phyloP scores from a whole-genome alignment of 2,888 invertebrate genomes.

The Phaonia tiefii region DNA sequence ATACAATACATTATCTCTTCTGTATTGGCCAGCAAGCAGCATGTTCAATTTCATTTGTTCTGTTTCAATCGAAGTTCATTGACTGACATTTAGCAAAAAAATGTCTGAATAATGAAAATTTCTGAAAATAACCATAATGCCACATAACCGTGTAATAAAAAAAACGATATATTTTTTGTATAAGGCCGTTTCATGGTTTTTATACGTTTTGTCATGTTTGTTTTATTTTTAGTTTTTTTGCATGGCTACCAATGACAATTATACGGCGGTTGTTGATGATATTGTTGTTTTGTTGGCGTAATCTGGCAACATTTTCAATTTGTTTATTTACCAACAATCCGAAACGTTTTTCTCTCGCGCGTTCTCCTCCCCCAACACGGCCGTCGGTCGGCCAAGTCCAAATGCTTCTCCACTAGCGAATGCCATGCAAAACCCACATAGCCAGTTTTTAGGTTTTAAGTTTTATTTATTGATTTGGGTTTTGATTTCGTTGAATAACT shows the following conservation, averaged over 20 bases:
- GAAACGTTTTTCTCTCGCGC: no score
- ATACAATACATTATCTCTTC: no score
- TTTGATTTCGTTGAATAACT: conserved; percentile 67
- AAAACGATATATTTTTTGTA: not conserved
- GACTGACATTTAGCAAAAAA: not conserved
- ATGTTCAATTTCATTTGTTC: no score
- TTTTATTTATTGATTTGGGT: conserved; percentile 58
- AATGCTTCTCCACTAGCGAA: not conserved
- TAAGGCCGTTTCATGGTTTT: conserved; percentile 16
- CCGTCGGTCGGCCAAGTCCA: not conserved
- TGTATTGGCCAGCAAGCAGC: no score
- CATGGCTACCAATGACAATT: not conserved
- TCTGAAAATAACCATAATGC: not conserved
- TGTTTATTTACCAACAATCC: conserved; percentile 53
- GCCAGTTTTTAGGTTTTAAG: conserved; percentile 21
- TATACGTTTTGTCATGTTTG: not conserved
- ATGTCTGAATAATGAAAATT: not conserved
- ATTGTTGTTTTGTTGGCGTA: not conserved
- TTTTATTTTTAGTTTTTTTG: not conserved
- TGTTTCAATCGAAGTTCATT: no score
- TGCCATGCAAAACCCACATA: conserved; percentile 35
- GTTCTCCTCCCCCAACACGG: not conserved
- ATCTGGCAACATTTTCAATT: conserved; percentile 59
- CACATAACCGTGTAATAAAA: not conserved
- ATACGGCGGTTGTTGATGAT: not conserved